phyloP scores from a whole-genome alignment of 2,113 vertebrate species.

The Rhinogobius similis region DNA sequence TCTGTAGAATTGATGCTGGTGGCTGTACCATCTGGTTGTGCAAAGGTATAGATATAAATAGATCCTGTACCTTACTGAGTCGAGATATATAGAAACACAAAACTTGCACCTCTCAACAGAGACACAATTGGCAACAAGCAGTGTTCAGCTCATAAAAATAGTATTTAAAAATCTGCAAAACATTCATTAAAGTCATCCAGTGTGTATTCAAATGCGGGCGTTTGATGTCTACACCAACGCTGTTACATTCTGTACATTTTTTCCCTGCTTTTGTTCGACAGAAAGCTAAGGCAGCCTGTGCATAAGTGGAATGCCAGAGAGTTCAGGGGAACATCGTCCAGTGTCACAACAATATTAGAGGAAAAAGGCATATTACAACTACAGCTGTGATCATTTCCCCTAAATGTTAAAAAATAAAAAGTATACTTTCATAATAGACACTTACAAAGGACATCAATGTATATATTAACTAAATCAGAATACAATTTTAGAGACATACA shows the following conservation, averaged over 20 bases:
- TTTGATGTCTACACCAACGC: conserved; percentile 30
- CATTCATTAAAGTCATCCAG: conserved; percentile 72
- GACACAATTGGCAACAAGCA: conserved; percentile 35
- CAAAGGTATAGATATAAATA: conserved; percentile 34
- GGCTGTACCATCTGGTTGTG: conserved; percentile 41
- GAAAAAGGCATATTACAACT: conserved; percentile 40
- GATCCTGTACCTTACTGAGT: conserved; percentile 43
- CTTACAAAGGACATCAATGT: conserved; percentile 9
- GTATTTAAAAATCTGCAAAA: conserved; percentile 38
- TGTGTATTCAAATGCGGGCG: conserved; percentile 56
- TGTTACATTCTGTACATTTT: conserved; percentile 51
- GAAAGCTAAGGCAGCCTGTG: conserved; percentile 44
- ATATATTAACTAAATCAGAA: background rate
- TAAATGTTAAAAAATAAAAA: conserved; percentile 35
- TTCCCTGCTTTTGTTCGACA: conserved; percentile 53
- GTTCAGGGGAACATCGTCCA: conserved; percentile 44
- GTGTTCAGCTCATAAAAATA: conserved; percentile 35
- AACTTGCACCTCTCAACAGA: conserved; percentile 20
- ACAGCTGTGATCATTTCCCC: conserved; percentile 58
- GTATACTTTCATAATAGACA: conserved; percentile 12
- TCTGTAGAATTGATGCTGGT: conserved; percentile 24
- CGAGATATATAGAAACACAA: conserved; percentile 1
- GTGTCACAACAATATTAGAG: conserved; percentile 53
- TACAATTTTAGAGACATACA: background rate
- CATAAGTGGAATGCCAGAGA: conserved; percentile 44